Percentiles rank a stretch among this genome's conserved stretches.
Evolutionary conservation across 1,140 invertebrate genomes (phyloP).

Genomic region (Sitodiplosis mosellana): DNA sequence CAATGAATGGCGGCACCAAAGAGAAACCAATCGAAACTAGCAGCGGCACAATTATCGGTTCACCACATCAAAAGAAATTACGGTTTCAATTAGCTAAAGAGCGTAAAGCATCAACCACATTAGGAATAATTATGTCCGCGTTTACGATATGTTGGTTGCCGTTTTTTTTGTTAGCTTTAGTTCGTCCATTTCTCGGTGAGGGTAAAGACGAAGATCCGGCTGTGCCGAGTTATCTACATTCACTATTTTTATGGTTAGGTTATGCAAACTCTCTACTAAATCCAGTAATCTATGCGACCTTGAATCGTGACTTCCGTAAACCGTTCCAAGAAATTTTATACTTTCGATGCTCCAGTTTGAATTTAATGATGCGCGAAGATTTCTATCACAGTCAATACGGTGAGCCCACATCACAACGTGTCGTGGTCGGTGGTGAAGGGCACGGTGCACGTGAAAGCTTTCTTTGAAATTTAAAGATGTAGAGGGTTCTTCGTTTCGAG

Average conservation of each 20-base stretch:
- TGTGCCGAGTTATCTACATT: conserved; percentile 57
- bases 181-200: conserved; percentile 56
- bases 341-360: conserved; percentile 70
- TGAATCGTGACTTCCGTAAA: conserved; percentile 81
- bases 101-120: conserved; percentile 83
- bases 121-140: conserved; percentile 94
- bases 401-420: conserved; percentile 36
- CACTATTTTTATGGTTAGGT: conserved; percentile 69
- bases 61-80: conserved; percentile 44
- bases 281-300: conserved; percentile 82
- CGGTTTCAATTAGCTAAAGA: conserved; percentile 71
- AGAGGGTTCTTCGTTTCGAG: not conserved
- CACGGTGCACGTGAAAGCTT: conserved; percentile 24
- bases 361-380: conserved; percentile 80
- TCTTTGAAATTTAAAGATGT: conserved; percentile 13
- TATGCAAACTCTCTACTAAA: conserved; percentile 87
- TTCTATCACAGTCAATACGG: conserved; percentile 85
- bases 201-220: conserved; percentile 23
- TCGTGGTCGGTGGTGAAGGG: conserved; percentile 22
- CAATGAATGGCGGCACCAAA: conserved; percentile 49
- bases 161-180: conserved; percentile 82
- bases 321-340: conserved; percentile 82
- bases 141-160: conserved; percentile 95
- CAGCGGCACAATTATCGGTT: conserved; percentile 26
- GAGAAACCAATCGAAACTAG: conserved; percentile 24